Base-by-base conservation (phyloP, 2,797 vertebrate species). In the Brachyrhaphis roseni region DNA sequence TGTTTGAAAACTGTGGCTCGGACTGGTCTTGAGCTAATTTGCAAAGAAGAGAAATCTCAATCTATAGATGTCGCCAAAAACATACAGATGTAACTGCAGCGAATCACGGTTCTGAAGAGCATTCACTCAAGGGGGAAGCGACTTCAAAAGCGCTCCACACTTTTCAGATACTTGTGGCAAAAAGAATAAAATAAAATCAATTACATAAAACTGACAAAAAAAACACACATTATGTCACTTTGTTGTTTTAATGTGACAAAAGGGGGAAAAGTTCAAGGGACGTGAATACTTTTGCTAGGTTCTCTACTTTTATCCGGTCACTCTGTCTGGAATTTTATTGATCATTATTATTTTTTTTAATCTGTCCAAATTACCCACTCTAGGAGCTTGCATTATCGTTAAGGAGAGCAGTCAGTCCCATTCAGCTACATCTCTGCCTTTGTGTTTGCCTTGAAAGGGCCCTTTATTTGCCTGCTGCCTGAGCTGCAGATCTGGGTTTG, bases 381-480 rank as follows among this genome's bases (percentile, higher is more conserved):
- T 87, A 82, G 77, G 84, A 84, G 87, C 73, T 84, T 41, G 81
- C 77, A 81, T 89, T 66, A 70, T 79, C 74, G 78, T 45, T 68
- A 39, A 79, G 82, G 43, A 85, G 84, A 34, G 83, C 49, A 82
- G 71, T 47, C 75, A 46, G 68, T 84, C 89, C 86, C 57, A n/a
- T 73, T 89, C 85, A 80, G 84, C 78, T 79, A 78, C 83, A 91
- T 92, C 85, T 77, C 80, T 74, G 88, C 87, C 78, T 94, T 92
- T 94, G 88, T 93, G 36, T 81, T 46, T 13, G 2, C 59, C 86
- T 77, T 94, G 88, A 94, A 94, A 91, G 86, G 78, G 7, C 77
- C 76, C 87, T 92, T 91, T 91, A 84, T 92, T 72, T 83, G 68
- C 51, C 31, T 81, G 79, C 80, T 74, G 83, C 81, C 83, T 72